Base-by-base conservation (phyloP, 1,140 invertebrate species). In the Panulirus ornatus region DNA sequence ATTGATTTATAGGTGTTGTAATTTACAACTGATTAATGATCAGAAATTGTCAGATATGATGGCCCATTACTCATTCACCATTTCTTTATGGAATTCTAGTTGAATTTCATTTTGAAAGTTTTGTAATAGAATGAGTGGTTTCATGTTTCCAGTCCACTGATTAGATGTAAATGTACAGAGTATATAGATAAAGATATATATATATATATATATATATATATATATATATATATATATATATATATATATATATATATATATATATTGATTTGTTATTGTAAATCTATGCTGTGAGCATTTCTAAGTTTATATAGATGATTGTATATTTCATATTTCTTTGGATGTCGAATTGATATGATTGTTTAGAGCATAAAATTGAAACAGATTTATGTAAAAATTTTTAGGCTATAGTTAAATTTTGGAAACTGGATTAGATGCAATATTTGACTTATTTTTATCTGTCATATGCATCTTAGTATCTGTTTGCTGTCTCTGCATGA, bases 261-360 rank as follows among this genome's bases (percentile, higher is more conserved):
- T 47, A 79, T 79, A 44, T 51, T 19, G 11, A 14, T 16, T 1
- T 0, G 8, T 51, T 19, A 14, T 19, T 47, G 44, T 47, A 47
- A 36, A n/a, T 75, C 27, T 85, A 36, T 85, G 34, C 58, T 38
- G 38, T 36, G 58, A 66, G 44, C 44, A 63, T n/a, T 40, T 38
- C 38, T 63, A 36, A 71, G 34, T 84, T 84, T 71, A 34, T 70
- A 66, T 63, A 63, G 58, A 83, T 66, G 81, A 54, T 34, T n/a
- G 22, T 22, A 66, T 66, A 66, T n/a, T 30, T 30, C 58, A 83
- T 83, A 82, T 82, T 82, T 82, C 79, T 82, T 82, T 82, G 47
- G 42, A 83, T 83, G 81, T 83, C 66, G 81, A 66, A 83, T 83
- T 34, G 63, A 63, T 63, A 66, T 40, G 58, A 66, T 83, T n/a